Evolutionary conservation across 2,113 vertebrate genomes (phyloP), one percentile per base, ranked within the genome.

Genomic region (Acrocephalus kingi): DNA sequence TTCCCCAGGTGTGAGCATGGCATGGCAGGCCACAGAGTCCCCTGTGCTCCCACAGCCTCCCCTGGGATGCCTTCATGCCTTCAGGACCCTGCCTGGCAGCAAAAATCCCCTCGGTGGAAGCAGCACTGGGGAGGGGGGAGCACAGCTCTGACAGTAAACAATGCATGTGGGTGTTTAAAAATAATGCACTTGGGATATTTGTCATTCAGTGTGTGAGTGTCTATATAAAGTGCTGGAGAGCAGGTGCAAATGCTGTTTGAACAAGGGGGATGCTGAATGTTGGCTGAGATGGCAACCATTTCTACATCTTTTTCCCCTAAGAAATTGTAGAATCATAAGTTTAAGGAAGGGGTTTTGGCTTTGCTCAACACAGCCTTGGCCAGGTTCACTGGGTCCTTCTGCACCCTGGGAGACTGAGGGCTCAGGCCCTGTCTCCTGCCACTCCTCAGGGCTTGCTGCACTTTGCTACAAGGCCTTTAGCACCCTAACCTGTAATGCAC

Each of bases 31-130:
- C 52, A 75, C 31, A 28, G 21, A 23, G 35, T 15, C 48, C 72
- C 80, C 59, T 66, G 62, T 30, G 28, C 28, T 72, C 33, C 68
- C 79, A 48, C 6, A 15, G 52, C 71, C 35, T 84, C 31, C 45
- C 13, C 30, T 12, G 43, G 63, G 49, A 9, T 52, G 17, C 63
- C 21, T 63, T 17, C 0, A 0, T 51, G 31, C 39, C 55, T 2
- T 25, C 64, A 71, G 59, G 46, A 73, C 41, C 80, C 30, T 73
- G 68, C 48, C 45, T 22, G 35, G 43, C 41, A 80, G 63, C 46
- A 51, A 71, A 77, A 87, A 18, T 4, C 35, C 52, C 52, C 30
- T 7, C 49, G 7, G n/a, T 41, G 81, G 62, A 37, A 52, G 52
- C 71, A 48, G 66, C 0, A 1, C 35, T 54, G 51, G n/a, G 64